Evolutionary conservation across 2,797 vertebrate species (phyloP).

Genomic region (Acridotheres tristis): DNA sequence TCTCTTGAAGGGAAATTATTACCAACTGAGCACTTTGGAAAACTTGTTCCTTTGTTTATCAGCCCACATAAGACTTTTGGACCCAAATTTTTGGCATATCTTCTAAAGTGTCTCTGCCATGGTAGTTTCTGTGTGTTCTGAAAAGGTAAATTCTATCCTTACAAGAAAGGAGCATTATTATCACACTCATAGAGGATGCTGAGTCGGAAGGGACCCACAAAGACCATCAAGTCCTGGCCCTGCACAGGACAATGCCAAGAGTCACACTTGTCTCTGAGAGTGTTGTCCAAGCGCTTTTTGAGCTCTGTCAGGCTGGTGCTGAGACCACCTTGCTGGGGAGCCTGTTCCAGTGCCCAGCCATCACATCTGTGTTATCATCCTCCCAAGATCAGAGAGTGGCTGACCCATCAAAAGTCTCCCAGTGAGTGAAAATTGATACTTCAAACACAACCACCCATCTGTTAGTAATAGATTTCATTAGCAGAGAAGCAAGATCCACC

Average conservation of each 20-base stretch:
- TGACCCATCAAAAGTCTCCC: not conserved
- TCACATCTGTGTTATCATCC: not conserved
- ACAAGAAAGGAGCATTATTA: not conserved
- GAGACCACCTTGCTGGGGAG: not conserved
- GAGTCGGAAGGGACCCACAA: not conserved
- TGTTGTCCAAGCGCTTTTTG: fast-evolving
- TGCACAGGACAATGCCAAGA: not conserved
- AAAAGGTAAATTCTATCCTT: not conserved
- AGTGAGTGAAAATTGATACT: not conserved
- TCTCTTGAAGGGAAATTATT: not conserved
- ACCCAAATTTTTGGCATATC: not conserved
- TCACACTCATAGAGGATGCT: not conserved
- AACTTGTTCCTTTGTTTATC: not conserved
- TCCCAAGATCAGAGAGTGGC: not conserved
- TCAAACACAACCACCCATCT: not conserved
- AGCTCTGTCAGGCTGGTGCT: not conserved
- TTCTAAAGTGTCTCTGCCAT: not conserved
- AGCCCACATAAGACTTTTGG: not conserved
- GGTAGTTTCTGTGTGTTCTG: not conserved
- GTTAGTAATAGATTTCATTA: not conserved
- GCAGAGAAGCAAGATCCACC: not conserved
- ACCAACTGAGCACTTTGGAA: not conserved
- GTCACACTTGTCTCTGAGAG: not conserved
- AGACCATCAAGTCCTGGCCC: not conserved
- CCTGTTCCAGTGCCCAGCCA: not conserved